Evolutionary conservation across 2,888 invertebrate species (phyloP), one percentile per base, ranked within the genome.

Genomic region (Ennomos erosarius): DNA sequence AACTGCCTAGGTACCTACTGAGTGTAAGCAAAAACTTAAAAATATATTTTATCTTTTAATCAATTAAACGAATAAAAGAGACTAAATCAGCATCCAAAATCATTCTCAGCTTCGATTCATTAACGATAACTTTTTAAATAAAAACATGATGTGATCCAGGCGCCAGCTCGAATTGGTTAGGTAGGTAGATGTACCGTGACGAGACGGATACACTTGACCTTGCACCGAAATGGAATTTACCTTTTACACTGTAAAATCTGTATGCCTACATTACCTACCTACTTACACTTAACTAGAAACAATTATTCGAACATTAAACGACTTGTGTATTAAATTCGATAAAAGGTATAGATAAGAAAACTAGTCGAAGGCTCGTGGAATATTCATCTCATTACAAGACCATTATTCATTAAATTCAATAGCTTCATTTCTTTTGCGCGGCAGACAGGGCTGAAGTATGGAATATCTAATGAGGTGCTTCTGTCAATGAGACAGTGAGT

Each of bases 391-490:
- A 69, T 76, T 74, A 74, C 67, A 55, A 58, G 62, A 61, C 63
- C 63, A 70, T 53, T 44, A 64, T 64, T 67, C 62, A 68, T 67
- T 66, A 71, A 68, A 72, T 69, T 82, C 73, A 74, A 76, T 77
- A 76, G 73, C 74, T 78, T 74, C 62, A 75, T 76, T 65, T 68
- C 58, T 48, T 53, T 26, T 46, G 62, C 66, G 68, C 64, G 56
- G 54, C 59, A 55, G 59, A 71, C 65, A 67, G 68, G 58, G 68
- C 71, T 68, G 64, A 59, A 62, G 70, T 71, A 70, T 75, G 75
- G 77, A 68, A 78, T 79, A 70, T 70, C 74, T 84, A 85, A 85
- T 79, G 79, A 84, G 82, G 71, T 67, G 65, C 76, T 74, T 74
- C 74, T 75, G 70, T 67, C 71, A 70, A 69, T 65, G 70, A 73